A percentile compares a stretch with the other conserved stretches of the same genome.
phyloP scores from a whole-genome alignment of 2,113 vertebrate genomes.

The Polypterus senegalus region DNA sequence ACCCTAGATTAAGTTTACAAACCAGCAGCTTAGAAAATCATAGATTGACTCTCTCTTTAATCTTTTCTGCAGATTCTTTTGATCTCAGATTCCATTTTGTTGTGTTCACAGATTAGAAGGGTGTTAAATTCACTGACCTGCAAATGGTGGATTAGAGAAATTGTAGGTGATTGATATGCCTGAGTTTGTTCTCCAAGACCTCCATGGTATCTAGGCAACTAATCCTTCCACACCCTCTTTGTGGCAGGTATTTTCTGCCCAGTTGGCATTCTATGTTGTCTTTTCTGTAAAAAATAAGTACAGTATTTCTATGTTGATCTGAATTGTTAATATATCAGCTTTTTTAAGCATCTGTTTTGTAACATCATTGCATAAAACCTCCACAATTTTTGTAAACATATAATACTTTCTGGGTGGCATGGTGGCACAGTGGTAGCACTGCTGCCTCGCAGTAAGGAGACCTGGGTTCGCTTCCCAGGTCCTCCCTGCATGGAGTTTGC shows the following conservation, averaged over 20 bases:
- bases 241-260: conserved; percentile 8
- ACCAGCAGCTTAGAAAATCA: background rate
- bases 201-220: conserved; percentile 17
- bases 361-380: too few relatives aligned
- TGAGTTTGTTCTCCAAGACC: conserved; percentile 15
- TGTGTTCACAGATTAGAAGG: conserved; percentile 30
- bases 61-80: conserved; percentile 4
- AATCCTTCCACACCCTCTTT: conserved; percentile 11
- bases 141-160: conserved; percentile 31
- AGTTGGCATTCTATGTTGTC: conserved; percentile 16
- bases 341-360: too few relatives aligned
- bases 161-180: conserved; percentile 23
- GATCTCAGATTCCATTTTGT: conserved; percentile 31
- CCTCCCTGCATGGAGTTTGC: too few relatives aligned
- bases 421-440: too few relatives aligned
- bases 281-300: too few relatives aligned
- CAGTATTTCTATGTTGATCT: too few relatives aligned
- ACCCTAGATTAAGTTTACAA: background rate
- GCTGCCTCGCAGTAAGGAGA: too few relatives aligned
- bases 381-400: too few relatives aligned
- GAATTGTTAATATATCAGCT: too few relatives aligned
- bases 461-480: too few relatives aligned
- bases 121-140: conserved; percentile 22
- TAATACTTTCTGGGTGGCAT: too few relatives aligned
- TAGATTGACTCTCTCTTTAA: too few relatives aligned